phyloP scores from a whole-genome alignment of 2,888 invertebrate species.

The Sclerodermus sp. region DNA sequence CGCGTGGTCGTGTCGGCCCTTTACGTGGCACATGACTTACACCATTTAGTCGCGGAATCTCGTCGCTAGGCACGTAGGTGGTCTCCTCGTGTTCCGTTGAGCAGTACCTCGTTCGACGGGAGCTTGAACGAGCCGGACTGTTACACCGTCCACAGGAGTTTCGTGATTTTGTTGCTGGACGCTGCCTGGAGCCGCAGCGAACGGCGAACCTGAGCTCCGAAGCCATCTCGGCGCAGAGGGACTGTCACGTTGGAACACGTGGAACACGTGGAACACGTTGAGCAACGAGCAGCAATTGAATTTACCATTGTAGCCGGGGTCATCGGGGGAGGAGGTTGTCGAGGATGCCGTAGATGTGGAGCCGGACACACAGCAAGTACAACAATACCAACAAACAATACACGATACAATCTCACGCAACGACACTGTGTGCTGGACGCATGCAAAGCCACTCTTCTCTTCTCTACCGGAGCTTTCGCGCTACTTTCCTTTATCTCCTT shows the following conservation, averaged over 20 bases:
- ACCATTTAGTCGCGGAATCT: conserved; percentile 56
- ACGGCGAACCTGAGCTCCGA: conserved; percentile 91
- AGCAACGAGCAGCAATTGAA: neutral
- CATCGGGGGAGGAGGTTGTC: conserved; percentile 4
- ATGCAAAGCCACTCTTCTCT: conserved; percentile 16
- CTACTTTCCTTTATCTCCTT: too few relatives aligned
- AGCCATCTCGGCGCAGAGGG: conserved; percentile 91
- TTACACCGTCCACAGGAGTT: conserved; percentile 50
- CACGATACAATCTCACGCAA: conserved; percentile 24
- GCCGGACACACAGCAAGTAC: conserved; percentile 25
- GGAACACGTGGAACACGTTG: neutral
- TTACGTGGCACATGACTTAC: conserved; percentile 54
- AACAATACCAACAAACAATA: conserved; percentile 38
- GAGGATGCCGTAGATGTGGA: conserved; percentile 6
- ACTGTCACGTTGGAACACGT: conserved; percentile 57
- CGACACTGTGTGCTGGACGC: conserved; percentile 13
- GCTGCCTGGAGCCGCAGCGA: conserved; percentile 81
- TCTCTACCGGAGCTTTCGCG: too few relatives aligned
- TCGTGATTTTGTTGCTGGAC: conserved; percentile 77
- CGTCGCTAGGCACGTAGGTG: conserved; percentile 55
- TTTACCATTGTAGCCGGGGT: conserved; percentile 13
- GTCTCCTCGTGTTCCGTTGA: conserved; percentile 50
- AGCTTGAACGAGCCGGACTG: conserved; percentile 38
- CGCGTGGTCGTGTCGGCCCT: conserved; percentile 21
- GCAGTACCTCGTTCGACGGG: conserved; percentile 46